A percentile compares a stretch with the other conserved stretches of the same genome.
These are phyloP conservation scores for Onychomys torridus DNA, from an alignment of 2,797 vertebrate species.

Conservation along the genomic window DNA sequence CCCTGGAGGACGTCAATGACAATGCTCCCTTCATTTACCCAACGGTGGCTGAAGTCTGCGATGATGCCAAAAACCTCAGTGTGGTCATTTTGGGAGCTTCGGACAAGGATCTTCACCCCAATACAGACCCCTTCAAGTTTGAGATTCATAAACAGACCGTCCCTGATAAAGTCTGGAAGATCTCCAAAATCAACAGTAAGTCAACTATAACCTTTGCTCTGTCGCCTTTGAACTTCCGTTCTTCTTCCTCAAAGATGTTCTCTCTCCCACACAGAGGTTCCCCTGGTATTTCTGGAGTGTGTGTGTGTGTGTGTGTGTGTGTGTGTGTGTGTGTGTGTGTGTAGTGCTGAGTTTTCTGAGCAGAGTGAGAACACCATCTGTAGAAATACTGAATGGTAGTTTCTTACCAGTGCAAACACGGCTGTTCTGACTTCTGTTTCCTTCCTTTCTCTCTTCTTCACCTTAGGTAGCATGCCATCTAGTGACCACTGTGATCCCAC, in stretches of 20 bases:
- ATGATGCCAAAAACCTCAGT: constrained; percentile 94
- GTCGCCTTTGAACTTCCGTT: background rate
- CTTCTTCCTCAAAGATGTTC: background rate
- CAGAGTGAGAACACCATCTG: background rate
- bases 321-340: background rate
- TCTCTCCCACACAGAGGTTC: background rate
- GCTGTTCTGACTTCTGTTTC: background rate
- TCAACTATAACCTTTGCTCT: constrained; percentile 13
- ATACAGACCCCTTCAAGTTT: constrained; percentile 96
- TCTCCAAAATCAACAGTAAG: constrained; percentile 97
- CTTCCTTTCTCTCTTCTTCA: accelerated
- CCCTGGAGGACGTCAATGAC: constrained; percentile 96
- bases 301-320: background rate
- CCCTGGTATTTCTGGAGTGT: background rate
- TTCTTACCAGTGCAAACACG: background rate
- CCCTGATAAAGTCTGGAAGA: constrained; percentile 96
- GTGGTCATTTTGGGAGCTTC: constrained; percentile 93
- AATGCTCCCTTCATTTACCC: constrained; percentile 95
- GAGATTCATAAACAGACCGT: constrained; percentile 94
- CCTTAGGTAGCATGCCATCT: background rate
- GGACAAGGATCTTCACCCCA: constrained; percentile 95
- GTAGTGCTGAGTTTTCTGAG: background rate
- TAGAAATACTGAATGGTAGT: background rate
- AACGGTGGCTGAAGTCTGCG: constrained; percentile 93
- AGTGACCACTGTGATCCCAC: background rate